Percentiles rank a stretch among this genome's conserved stretches.
These are phyloP conservation scores for Salvelinus sp. DNA, from an alignment of 2,113 vertebrate genomes.

Conservation along the genomic window DNA sequence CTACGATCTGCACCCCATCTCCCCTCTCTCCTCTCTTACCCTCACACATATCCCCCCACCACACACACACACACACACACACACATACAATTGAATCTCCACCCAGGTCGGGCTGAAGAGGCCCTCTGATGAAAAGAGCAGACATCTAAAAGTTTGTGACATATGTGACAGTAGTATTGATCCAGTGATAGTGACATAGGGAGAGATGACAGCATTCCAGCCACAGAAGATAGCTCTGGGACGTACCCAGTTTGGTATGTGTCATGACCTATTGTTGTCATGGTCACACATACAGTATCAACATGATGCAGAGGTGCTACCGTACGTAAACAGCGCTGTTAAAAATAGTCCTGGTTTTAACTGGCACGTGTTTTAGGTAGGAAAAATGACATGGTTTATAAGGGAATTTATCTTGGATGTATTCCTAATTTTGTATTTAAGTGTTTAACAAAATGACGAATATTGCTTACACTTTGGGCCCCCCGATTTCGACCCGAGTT, in stretches of 20 bases:
- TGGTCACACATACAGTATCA: conserved; percentile 51
- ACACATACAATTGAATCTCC: conserved; percentile 70
- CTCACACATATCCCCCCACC: neutral
- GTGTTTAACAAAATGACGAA: too few species aligned
- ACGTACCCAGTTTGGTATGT: conserved; percentile 91
- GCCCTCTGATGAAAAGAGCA: conserved; percentile 83
- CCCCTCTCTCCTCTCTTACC: neutral
- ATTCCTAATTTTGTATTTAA: neutral
- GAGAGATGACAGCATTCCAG: conserved; percentile 84
- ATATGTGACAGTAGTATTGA: conserved; percentile 86
- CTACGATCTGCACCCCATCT: conserved; percentile 37
- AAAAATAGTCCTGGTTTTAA: conserved; percentile 15
- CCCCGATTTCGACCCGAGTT: too few species aligned
- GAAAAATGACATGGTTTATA: neutral
- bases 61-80: neutral
- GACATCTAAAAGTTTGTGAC: conserved; percentile 95
- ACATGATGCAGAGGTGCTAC: conserved; percentile 56
- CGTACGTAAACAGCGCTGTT: conserved; percentile 55
- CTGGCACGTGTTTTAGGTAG: conserved; percentile 32
- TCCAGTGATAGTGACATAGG: conserved; percentile 80
- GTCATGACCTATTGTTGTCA: conserved; percentile 89
- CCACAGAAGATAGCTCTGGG: conserved; percentile 84
- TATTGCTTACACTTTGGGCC: too few species aligned
- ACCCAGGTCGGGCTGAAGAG: conserved; percentile 65
- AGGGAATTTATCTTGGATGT: conserved; percentile 26